These are phyloP conservation scores for Caenorhabditis brenneri DNA, from an alignment of 1,140 invertebrate species.

Conservation along the genomic window DNA sequence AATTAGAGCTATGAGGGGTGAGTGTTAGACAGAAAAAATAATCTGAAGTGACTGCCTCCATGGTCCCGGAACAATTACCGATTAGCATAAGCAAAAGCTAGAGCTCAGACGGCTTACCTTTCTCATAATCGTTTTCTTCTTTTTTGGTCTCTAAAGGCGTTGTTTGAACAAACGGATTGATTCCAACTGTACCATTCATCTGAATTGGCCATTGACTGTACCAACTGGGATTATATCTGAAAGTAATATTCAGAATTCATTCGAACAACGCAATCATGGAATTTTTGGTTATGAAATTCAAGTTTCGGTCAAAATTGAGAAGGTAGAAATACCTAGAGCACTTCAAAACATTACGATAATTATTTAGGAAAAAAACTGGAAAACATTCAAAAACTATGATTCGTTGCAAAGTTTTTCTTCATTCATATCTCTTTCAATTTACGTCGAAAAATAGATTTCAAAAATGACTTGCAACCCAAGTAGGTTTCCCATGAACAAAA, in stretches of 20 bases:
- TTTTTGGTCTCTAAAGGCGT: constrained; percentile 51
- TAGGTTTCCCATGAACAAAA: no score
- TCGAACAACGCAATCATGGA: no score
- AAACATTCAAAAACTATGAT: no score
- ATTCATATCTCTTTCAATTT: no score
- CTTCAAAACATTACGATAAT: no score
- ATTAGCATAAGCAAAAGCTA: not conserved
- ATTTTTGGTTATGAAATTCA: no score
- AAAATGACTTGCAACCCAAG: no score
- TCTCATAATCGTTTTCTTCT: constrained; percentile 36
- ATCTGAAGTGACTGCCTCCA: not conserved
- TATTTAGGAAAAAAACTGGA: no score
- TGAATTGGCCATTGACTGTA: constrained; percentile 55
- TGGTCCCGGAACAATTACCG: not conserved
- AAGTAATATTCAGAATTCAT: constrained; percentile 24
- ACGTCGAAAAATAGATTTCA: no score
- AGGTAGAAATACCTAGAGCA: no score
- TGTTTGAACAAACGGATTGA: constrained; percentile 47
- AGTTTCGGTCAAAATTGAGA: no score
- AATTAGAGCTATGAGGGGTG: not conserved
- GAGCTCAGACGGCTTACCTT: not conserved
- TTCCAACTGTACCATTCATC: constrained; percentile 49
- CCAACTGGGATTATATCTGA: constrained; percentile 55
- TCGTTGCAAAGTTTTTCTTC: no score
- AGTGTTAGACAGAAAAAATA: not conserved